phyloP scores from a whole-genome alignment of 2,113 vertebrate species.

The zebrafish (Danio rerio) region GRCz12tu NC_133196.1:11563001-11563500 shows the following conservation, averaged over 20 bases:
- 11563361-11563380: no score
- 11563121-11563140: background rate
- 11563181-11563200: background rate
- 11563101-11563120: background rate
- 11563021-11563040: background rate
- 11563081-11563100: constrained; percentile 22
- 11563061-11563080: background rate
- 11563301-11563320: background rate
- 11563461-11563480: no score
- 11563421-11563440: no score
- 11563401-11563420: no score
- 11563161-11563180: constrained; percentile 12
- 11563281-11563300: background rate
- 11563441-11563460: no score
- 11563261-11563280: no score
- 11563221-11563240: background rate
- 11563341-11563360: no score
- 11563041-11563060: constrained; percentile 4
- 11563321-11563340: background rate
- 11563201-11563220: background rate
- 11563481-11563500: no score
- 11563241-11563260: background rate
- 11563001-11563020: background rate
- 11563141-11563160: constrained; percentile 8
- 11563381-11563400: no score